Evolutionary conservation across 2,113 vertebrate genomes (phyloP).

Genomic region (Stomatorhinus ivindoensis): DNA sequence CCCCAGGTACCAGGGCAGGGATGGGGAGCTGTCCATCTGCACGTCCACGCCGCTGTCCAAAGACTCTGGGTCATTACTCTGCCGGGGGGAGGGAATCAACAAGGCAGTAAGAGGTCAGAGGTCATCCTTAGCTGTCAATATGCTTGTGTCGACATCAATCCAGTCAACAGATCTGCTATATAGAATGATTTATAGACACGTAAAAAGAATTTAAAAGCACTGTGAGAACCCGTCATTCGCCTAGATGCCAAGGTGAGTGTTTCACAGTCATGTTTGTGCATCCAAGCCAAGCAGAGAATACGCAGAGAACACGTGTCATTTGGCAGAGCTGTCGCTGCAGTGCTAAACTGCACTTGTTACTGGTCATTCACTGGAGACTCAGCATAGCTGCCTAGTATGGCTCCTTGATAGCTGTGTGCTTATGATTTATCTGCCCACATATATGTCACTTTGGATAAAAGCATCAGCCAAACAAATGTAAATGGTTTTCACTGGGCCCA

Average conservation of each 20-base stretch:
- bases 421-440: neutral
- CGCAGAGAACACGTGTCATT: neutral
- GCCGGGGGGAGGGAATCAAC: neutral
- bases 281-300: neutral
- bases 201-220: neutral
- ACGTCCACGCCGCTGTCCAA: slow-evolving; percentile 58
- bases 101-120: neutral
- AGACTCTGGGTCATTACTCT: slow-evolving; percentile 59
- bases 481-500: neutral
- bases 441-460: neutral
- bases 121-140: neutral
- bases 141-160: neutral
- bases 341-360: neutral
- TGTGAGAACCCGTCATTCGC: neutral
- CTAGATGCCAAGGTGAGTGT: neutral
- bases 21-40: slow-evolving; percentile 42
- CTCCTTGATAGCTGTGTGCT: neutral
- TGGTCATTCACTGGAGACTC: neutral
- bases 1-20: slow-evolving; percentile 59
- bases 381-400: neutral
- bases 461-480: neutral
- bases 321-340: neutral
- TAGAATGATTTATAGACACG: neutral
- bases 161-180: neutral
- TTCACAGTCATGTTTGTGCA: neutral